A percentile compares a stretch with the other conserved stretches of the same genome.
Conservation (phyloP, 2,113 vertebrate species). For the Nycticebus coucang region DNA sequence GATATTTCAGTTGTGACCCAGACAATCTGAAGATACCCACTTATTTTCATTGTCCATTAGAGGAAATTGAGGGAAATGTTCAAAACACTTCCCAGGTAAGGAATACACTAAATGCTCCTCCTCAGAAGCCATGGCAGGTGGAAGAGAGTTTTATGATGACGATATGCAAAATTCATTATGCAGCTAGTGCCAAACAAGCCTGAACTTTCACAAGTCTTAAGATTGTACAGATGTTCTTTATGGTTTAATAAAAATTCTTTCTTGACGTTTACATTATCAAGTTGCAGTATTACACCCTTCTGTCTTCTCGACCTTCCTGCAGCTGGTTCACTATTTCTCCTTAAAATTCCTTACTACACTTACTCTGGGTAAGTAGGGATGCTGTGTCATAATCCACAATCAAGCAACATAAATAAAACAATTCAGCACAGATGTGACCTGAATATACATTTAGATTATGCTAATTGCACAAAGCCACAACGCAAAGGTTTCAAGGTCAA, state of each 20-base stretch:
- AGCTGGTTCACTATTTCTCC: conserved; percentile 69
- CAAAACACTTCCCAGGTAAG: conserved; percentile 24
- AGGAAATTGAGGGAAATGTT: not conserved
- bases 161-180: conserved; percentile 64
- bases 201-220: conserved; percentile 57
- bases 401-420: conserved; percentile 82
- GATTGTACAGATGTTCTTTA: conserved; percentile 73
- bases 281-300: conserved; percentile 50
- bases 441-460: conserved; percentile 77
- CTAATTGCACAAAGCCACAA: conserved; percentile 57
- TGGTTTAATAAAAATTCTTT: conserved; percentile 65
- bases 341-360: conserved; percentile 61
- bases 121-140: not conserved
- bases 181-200: conserved; percentile 47
- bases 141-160: conserved; percentile 12
- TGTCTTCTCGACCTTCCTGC: conserved; percentile 69
- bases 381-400: conserved; percentile 77
- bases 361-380: conserved; percentile 72
- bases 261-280: conserved; percentile 60
- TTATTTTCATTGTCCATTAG: not conserved
- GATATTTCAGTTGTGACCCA: not conserved
- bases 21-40: not conserved
- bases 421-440: conserved; percentile 74
- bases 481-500: conserved; percentile 74
- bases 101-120: not conserved